Evolutionary conservation across 2,113 vertebrate species (phyloP).

Genomic region (Ophthalmolycus amberensis): DNA sequence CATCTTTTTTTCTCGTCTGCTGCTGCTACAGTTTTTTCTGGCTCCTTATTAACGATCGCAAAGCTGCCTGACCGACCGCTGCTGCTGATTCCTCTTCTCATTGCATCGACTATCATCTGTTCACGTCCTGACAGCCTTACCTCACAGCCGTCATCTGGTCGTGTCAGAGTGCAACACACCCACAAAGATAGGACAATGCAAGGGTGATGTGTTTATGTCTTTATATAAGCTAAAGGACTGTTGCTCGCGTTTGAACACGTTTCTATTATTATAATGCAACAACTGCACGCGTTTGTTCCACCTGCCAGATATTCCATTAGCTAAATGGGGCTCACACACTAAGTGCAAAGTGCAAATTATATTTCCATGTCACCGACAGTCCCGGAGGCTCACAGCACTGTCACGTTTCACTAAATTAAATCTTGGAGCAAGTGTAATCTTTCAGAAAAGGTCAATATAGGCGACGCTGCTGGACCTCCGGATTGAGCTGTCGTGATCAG

Average conservation of each 20-base stretch:
- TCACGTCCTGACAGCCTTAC: conserved; percentile 13
- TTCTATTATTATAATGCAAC: conserved; percentile 34
- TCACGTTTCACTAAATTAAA: conserved; percentile 59
- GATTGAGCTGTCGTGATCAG: conserved; percentile 19
- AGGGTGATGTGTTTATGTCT: conserved; percentile 1
- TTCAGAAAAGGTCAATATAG: conserved; percentile 44
- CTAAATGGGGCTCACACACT: conserved; percentile 37
- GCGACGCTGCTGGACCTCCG: not conserved
- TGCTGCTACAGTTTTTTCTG: not conserved
- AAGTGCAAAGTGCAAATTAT: conserved; percentile 26
- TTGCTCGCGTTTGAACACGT: not conserved
- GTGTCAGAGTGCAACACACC: not conserved
- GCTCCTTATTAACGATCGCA: not conserved
- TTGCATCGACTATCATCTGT: conserved; percentile 9
- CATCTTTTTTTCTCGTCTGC: not conserved
- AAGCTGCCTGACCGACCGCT: not conserved
- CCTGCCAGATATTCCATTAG: conserved; percentile 35
- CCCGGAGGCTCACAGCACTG: conserved; percentile 10
- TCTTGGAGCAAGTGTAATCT: conserved; percentile 37
- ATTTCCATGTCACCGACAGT: conserved; percentile 29
- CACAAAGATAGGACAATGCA: not conserved
- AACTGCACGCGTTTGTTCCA: conserved; percentile 21
- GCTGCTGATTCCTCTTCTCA: conserved; percentile 9
- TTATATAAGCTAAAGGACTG: not conserved
- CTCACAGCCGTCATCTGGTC: conserved; percentile 19